These are phyloP conservation scores for Hipposideros armiger DNA, from an alignment of 2,113 vertebrate species.

Conservation along the genomic window DNA sequence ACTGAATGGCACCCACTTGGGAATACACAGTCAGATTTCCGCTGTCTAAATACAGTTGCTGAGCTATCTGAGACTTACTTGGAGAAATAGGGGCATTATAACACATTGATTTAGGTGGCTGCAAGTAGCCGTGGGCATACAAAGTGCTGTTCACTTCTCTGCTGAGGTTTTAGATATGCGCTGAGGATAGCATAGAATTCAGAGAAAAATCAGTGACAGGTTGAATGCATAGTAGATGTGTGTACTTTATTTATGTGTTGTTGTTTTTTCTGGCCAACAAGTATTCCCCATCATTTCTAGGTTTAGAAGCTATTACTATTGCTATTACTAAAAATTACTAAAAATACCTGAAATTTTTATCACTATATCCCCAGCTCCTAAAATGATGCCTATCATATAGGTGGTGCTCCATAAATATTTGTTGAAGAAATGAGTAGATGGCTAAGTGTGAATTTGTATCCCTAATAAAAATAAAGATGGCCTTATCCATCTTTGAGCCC, in stretches of 20 bases:
- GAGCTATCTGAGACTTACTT: neutral
- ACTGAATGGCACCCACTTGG: neutral
- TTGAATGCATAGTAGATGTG: neutral
- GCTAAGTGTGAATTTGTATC: neutral
- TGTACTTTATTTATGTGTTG: neutral
- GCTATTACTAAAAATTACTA: neutral
- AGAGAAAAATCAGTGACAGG: neutral
- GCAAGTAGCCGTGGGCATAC: neutral
- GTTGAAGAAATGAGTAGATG: neutral
- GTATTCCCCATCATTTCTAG: neutral
- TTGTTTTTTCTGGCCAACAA: neutral
- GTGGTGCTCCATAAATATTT: conserved; percentile 13
- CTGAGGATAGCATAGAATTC: neutral
- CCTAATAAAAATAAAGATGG: neutral
- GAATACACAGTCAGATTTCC: neutral
- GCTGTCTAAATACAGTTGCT: neutral
- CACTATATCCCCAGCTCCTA: neutral
- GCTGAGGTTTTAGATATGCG: neutral
- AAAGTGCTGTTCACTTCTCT: neutral
- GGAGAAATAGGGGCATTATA: neutral
- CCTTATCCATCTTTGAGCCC: neutral
- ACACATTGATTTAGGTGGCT: neutral
- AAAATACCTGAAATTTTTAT: neutral
- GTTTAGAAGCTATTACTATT: neutral
- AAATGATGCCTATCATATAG: neutral